phyloP scores from a whole-genome alignment of 1,140 invertebrate species.

The roundworm (Caenorhabditis elegans) region DNA sequence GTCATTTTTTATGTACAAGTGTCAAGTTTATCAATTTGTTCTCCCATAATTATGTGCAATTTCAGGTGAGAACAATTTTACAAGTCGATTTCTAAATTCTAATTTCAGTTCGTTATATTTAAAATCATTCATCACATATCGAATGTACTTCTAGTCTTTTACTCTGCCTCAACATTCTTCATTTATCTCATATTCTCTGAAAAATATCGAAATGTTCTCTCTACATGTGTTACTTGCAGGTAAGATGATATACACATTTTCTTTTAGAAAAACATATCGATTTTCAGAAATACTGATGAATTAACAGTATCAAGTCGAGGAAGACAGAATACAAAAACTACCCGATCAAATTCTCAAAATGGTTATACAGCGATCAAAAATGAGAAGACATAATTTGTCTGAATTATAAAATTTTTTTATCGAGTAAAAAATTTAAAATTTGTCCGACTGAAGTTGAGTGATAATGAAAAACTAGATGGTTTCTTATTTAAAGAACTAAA shows the following conservation, averaged over 20 bases:
- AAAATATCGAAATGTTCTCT: not conserved
- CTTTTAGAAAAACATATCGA: no score
- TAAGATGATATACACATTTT: not conserved
- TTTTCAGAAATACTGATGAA: not conserved
- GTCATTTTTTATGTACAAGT: constrained; percentile 5
- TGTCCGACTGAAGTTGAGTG: no score
- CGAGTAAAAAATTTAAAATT: no score
- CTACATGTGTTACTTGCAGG: not conserved
- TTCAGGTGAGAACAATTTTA: not conserved
- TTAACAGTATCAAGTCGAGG: not conserved
- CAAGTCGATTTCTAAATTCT: not conserved
- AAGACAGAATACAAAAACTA: not conserved
- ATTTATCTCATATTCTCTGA: constrained; percentile 18
- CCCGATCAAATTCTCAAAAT: not conserved
- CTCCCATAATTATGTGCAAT: not conserved
- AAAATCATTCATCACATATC: constrained; percentile 5
- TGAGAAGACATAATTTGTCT: not conserved
- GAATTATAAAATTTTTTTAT: no score
- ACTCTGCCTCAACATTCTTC: not conserved
- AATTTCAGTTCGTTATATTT: constrained; percentile 7
- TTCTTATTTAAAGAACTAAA: no score
- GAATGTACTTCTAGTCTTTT: not conserved
- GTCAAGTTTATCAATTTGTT: not conserved
- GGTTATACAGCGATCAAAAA: not conserved
- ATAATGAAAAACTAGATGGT: no score